Evolutionary conservation across 2,888 invertebrate genomes (phyloP).

Genomic region (Cabera pusaria): DNA sequence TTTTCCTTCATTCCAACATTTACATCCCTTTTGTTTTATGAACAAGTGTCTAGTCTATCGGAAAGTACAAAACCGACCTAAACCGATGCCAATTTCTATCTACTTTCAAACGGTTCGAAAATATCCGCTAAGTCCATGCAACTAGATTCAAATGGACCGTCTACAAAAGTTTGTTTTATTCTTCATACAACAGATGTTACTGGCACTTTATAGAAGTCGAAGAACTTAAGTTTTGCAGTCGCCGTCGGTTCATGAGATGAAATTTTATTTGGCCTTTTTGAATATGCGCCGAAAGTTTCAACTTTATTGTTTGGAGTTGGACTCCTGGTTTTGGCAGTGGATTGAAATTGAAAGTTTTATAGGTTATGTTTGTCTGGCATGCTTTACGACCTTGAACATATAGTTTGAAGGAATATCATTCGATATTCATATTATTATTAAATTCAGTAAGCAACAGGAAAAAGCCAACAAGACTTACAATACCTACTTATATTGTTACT

Average conservation of each 20-base stretch:
- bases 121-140: conserved; percentile 22
- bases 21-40: conserved; percentile 62
- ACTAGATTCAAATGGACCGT: conserved; percentile 30
- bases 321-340: too few relatives aligned
- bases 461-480: too few relatives aligned
- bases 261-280: conserved; percentile 75
- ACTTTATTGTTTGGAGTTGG: conserved; percentile 32
- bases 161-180: conserved; percentile 43
- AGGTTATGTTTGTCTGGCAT: conserved; percentile 21
- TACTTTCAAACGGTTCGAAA: conserved; percentile 20
- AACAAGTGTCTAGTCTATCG: conserved; percentile 59
- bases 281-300: conserved; percentile 56
- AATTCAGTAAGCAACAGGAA: too few relatives aligned
- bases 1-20: conserved; percentile 28
- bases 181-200: conserved; percentile 76
- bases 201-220: conserved; percentile 61
- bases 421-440: too few relatives aligned
- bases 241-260: conserved; percentile 61
- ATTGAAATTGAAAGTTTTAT: conserved; percentile 29
- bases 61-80: conserved; percentile 63
- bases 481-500: too few relatives aligned
- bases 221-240: conserved; percentile 62
- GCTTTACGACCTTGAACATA: conserved; percentile 24
- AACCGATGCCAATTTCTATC: conserved; percentile 35
- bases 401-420: too few relatives aligned